Conservation (phyloP, 2,888 invertebrate genomes). For the Nudaria mundana region DNA sequence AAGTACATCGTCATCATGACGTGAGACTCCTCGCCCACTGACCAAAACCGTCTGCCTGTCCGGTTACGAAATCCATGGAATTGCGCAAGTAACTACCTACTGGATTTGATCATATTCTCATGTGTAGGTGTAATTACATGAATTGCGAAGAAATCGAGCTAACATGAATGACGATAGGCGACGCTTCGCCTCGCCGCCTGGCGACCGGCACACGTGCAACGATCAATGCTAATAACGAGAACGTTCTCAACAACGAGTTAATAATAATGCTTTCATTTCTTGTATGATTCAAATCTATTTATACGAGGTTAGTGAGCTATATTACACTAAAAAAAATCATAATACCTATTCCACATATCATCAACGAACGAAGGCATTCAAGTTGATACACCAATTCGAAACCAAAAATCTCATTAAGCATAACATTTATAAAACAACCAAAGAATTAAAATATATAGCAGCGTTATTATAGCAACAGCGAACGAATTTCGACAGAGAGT, state of each 20-base stretch:
- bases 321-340: constrained; percentile 24
- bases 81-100: constrained; percentile 42
- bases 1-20: constrained; percentile 66
- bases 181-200: constrained; percentile 60
- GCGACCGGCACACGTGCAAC: constrained; percentile 64
- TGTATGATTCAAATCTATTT: constrained; percentile 35
- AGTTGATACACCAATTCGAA: constrained; percentile 1
- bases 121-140: constrained; percentile 51
- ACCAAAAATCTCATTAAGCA: constrained; percentile 7
- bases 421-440: constrained; percentile 12
- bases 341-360: constrained; percentile 13
- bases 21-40: constrained; percentile 46
- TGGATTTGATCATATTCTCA: constrained; percentile 40
- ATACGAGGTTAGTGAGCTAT: constrained; percentile 26
- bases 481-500: constrained; percentile 62
- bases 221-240: constrained; percentile 43
- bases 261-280: constrained; percentile 53
- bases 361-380: constrained; percentile 6
- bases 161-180: constrained; percentile 66
- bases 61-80: constrained; percentile 23
- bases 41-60: constrained; percentile 30
- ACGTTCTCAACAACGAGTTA: constrained; percentile 51
- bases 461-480: constrained; percentile 65
- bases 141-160: constrained; percentile 53
- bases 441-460: constrained; percentile 24